A percentile compares a stretch with the other conserved stretches of the same genome.
These are phyloP conservation scores for Hirtodrosophila trivittata DNA, from an alignment of 2,888 invertebrate genomes.

Conservation along the genomic window DNA sequence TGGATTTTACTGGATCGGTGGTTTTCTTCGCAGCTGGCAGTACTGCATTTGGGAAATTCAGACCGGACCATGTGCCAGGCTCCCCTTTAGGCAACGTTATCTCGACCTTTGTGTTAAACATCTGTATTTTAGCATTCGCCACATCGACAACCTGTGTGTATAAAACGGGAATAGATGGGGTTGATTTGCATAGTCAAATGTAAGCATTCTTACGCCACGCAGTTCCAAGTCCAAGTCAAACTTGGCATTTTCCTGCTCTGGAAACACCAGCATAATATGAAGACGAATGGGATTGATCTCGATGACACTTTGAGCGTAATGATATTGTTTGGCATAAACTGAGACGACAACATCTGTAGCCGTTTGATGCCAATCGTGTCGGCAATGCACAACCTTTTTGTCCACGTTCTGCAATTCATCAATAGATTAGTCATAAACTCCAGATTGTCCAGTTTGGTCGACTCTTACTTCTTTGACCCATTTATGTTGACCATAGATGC, in stretches of 20 bases:
- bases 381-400: slow-evolving; percentile 87
- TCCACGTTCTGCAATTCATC: slow-evolving; percentile 85
- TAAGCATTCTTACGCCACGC: slow-evolving; percentile 88
- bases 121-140: slow-evolving; percentile 88
- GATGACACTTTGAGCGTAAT: slow-evolving; percentile 90
- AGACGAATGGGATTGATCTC: slow-evolving; percentile 93
- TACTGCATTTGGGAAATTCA: slow-evolving; percentile 87
- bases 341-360: slow-evolving; percentile 92
- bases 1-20: slow-evolving; percentile 8
- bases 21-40: slow-evolving; percentile 55
- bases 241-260: slow-evolving; percentile 88
- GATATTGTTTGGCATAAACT: slow-evolving; percentile 95
- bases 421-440: neutral
- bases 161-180: neutral
- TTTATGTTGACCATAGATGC: slow-evolving; percentile 91
- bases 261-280: slow-evolving; percentile 90
- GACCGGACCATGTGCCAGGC: slow-evolving; percentile 91
- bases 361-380: slow-evolving; percentile 98
- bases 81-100: slow-evolving; percentile 95
- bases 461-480: slow-evolving; percentile 89
- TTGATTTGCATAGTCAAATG: neutral
- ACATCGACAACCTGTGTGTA: slow-evolving; percentile 89
- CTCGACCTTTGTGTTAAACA: slow-evolving; percentile 96
- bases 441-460: neutral
- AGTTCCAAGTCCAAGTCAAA: slow-evolving; percentile 92